These are phyloP conservation scores for Pyrrhia umbra DNA, from an alignment of 2,888 invertebrate genomes.

Conservation along the genomic window DNA sequence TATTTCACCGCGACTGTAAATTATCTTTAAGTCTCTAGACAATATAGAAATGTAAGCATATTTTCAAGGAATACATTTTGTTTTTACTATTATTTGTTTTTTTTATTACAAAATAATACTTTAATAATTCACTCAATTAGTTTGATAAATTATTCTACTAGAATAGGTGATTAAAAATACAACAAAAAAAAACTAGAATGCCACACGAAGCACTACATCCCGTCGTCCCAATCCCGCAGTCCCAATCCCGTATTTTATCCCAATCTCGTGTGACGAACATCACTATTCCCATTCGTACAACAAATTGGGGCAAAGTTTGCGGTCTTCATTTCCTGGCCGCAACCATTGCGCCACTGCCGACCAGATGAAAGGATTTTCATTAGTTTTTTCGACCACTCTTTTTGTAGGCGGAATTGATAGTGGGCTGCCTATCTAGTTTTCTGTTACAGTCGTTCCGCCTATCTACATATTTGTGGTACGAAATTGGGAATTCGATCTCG, in stretches of 20 bases:
- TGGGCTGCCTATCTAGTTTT: slow-evolving; percentile 42
- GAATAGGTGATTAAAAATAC: too few species aligned
- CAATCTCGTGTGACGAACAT: slow-evolving; percentile 21
- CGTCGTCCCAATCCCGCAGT: slow-evolving; percentile 12
- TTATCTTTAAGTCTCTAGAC: too few species aligned
- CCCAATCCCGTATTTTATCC: slow-evolving; percentile 22
- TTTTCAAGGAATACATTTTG: too few species aligned
- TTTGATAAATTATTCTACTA: too few species aligned
- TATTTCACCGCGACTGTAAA: too few species aligned
- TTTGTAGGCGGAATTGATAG: slow-evolving; percentile 59
- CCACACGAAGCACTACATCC: background rate
- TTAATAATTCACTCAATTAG: too few species aligned
- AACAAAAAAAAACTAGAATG: background rate
- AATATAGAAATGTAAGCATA: too few species aligned
- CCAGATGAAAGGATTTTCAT: slow-evolving; percentile 67
- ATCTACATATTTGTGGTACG: slow-evolving; percentile 53
- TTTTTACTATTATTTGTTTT: too few species aligned
- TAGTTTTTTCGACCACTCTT: slow-evolving; percentile 60
- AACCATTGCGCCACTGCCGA: slow-evolving; percentile 51
- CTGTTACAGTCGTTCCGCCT: slow-evolving; percentile 31
- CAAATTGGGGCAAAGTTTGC: slow-evolving; percentile 76
- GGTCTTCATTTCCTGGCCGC: slow-evolving; percentile 80
- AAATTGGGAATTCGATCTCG: slow-evolving; percentile 39
- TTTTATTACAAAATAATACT: too few species aligned
- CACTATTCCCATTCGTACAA: slow-evolving; percentile 60